Conservation (phyloP, 2,888 invertebrate genomes). For the Protonemura montana region DNA sequence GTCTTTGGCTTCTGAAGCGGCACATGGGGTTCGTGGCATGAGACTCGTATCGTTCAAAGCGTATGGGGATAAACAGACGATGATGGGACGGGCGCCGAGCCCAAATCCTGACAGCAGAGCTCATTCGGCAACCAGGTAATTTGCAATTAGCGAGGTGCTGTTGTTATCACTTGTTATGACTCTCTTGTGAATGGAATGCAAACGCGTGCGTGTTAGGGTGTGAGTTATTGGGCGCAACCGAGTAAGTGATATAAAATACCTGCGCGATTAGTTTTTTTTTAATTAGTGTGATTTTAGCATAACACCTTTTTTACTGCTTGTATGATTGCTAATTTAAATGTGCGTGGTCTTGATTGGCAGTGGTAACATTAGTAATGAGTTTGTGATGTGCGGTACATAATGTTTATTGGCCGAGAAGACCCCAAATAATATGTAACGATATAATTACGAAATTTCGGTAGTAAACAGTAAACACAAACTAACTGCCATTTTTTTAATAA, state of each 20-base stretch:
- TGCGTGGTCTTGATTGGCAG: too few species aligned
- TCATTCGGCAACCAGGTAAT: slow-evolving; percentile 44
- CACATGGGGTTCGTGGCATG: slow-evolving; percentile 54
- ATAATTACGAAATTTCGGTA: too few species aligned
- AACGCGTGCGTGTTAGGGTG: not conserved
- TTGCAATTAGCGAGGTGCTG: not conserved
- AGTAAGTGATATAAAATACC: not conserved
- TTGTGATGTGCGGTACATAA: too few species aligned
- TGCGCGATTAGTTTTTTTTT: not conserved
- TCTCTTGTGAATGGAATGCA: not conserved
- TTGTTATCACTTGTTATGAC: not conserved
- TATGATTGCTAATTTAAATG: too few species aligned
- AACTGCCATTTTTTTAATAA: not conserved
- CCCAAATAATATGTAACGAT: too few species aligned
- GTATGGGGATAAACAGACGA: slow-evolving; percentile 60
- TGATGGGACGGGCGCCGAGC: slow-evolving; percentile 52
- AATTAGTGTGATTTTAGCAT: too few species aligned
- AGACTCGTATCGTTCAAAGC: slow-evolving; percentile 63
- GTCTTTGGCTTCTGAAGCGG: slow-evolving; percentile 67
- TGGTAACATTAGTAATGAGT: too few species aligned
- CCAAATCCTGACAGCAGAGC: slow-evolving; percentile 52
- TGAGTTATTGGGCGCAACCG: slow-evolving; percentile 45
- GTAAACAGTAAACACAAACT: too few species aligned
- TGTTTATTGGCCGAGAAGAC: too few species aligned
- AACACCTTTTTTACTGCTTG: too few species aligned